Evolutionary conservation across 2,888 invertebrate genomes (phyloP), one percentile per base, ranked within the genome.

Genomic region (Caenorhabditis sp.): DNA sequence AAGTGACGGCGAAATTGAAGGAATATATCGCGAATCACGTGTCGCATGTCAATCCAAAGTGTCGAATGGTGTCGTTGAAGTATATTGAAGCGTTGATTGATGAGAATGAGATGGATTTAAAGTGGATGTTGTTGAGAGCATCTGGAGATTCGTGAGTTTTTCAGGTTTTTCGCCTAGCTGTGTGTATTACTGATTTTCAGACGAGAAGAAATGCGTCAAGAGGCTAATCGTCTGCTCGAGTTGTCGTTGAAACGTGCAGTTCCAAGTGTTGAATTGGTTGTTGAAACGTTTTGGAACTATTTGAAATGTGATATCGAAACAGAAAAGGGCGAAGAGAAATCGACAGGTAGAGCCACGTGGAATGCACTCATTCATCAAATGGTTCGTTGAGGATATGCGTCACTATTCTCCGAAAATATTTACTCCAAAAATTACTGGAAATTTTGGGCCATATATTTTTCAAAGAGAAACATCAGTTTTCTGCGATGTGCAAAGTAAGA

Each of bases 71-170:
- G 1, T 73, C 79, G 17, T 53, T 83, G 37, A 83, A 83, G 58
- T 83, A 81, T 59, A 70, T 75, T 0, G 81, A 80, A 61, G 77
- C 81, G 12, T 62, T 83, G 31, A 72, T 81, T 37, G 63, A 69
- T 43, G 74, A 77, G 8, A 49, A 63, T 10, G 74, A 79, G 21
- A 73, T 77, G 69, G 71, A 76, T 19, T 70, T 81, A 37, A 72
- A 70, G 0, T 82, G 81, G 81, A 60, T 76, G 55, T 55, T 82
- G 4, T 66, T 81, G 23, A 62, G 64, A 26, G 76, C 76, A 1
- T 70, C 72, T 19, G 81, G 77, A 31, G 79, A 81, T 31, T 64
- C 67, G 61, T 69, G 58, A 69, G 73, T 58, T 26, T 17, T 58
- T 23, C 31, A 31, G 31, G 10, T 6, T 31, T 31, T n/a, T n/a